A percentile compares a stretch with the other conserved stretches of the same genome.
Evolutionary conservation across 2,113 vertebrate species (phyloP).

Genomic region (Nannobrachium achirus): DNA sequence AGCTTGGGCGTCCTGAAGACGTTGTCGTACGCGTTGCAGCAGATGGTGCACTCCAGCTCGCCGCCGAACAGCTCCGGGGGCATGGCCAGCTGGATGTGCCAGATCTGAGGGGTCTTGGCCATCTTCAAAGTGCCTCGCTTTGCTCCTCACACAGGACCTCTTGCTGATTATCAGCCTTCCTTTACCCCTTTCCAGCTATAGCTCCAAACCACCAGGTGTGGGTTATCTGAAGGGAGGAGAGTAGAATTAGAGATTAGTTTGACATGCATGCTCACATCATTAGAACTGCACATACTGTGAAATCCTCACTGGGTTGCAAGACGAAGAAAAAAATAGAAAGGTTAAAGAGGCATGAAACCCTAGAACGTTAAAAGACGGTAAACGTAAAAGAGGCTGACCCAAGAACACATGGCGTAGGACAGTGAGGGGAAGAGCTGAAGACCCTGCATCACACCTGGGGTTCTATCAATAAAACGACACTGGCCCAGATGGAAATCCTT

Average conservation of each 20-base stretch:
- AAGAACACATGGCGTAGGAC: too few relatives aligned
- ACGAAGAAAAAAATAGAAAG: too few relatives aligned
- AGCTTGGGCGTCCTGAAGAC: slow-evolving; percentile 93
- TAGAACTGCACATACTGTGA: too few relatives aligned
- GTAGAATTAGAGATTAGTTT: slow-evolving; percentile 34
- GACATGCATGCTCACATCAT: background rate
- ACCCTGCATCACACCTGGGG: too few relatives aligned
- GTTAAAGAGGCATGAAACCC: too few relatives aligned
- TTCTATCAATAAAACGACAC: too few relatives aligned
- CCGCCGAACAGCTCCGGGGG: slow-evolving; percentile 12
- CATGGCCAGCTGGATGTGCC: slow-evolving; percentile 55
- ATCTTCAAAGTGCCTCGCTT: slow-evolving; percentile 49
- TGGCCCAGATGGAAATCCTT: too few relatives aligned
- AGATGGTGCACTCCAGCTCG: slow-evolving; percentile 92
- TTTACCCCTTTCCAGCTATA: background rate
- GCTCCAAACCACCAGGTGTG: background rate
- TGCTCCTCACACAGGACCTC: background rate
- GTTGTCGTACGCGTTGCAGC: slow-evolving; percentile 94
- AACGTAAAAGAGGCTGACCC: too few relatives aligned
- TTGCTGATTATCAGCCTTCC: background rate
- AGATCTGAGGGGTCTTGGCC: slow-evolving; percentile 64
- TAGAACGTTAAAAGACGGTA: too few relatives aligned
- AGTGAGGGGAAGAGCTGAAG: too few relatives aligned
- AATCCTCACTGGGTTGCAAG: too few relatives aligned
- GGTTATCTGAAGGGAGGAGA: slow-evolving; percentile 12